Conservation (phyloP, 2,113 vertebrate genomes). For the Mellivora capensis region DNA sequence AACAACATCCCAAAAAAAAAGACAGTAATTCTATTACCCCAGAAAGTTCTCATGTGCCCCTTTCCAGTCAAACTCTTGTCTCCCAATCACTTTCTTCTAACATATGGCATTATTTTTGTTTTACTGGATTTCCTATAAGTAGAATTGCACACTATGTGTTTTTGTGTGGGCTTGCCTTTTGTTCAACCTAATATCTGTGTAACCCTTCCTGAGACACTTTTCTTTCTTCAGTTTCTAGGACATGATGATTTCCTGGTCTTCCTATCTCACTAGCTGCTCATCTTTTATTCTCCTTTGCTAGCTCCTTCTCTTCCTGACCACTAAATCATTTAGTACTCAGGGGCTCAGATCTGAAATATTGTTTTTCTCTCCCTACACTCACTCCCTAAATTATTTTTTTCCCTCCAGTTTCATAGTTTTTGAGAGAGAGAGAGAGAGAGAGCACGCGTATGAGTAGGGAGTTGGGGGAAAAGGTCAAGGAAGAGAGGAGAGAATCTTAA, state of each 20-base stretch:
- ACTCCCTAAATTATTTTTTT: neutral
- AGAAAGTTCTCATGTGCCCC: neutral
- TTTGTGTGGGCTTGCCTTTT: neutral
- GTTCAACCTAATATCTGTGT: neutral
- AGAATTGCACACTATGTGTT: neutral
- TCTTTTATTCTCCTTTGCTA: neutral
- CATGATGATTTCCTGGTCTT: neutral
- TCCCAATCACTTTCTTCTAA: neutral
- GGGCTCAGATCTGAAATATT: neutral
- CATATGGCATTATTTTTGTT: neutral
- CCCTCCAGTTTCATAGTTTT: neutral
- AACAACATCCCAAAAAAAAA: neutral
- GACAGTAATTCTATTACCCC: neutral
- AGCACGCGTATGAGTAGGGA: neutral
- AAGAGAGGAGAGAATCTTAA: neutral
- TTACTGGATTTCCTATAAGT: neutral
- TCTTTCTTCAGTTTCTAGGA: neutral
- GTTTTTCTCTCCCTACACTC: neutral
- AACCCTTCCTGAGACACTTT: neutral
- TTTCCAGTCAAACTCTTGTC: neutral
- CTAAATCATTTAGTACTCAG: neutral
- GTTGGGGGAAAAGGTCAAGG: neutral
- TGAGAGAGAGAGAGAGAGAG: neutral
- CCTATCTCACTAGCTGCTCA: neutral
- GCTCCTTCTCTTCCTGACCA: neutral